Conservation (phyloP, 1,140 invertebrate genomes). For the Drosophila sturtevanti region DNA sequence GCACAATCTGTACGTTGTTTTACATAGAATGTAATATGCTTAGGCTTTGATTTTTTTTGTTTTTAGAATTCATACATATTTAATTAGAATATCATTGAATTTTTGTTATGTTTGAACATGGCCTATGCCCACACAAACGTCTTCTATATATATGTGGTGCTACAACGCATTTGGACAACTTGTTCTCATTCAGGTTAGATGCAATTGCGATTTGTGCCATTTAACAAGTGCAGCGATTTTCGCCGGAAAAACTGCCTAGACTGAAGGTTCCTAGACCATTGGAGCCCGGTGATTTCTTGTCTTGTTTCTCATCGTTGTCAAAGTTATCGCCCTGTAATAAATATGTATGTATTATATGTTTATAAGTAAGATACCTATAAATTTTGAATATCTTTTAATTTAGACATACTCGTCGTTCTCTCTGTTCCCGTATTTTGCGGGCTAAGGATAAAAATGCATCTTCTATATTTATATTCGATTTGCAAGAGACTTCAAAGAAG, state of each 20-base stretch:
- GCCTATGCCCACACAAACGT: constrained; percentile 38
- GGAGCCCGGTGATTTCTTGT: constrained; percentile 82
- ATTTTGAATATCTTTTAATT: not conserved
- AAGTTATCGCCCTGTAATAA: constrained; percentile 78
- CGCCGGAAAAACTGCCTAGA: constrained; percentile 75
- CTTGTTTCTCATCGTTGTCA: constrained; percentile 78
- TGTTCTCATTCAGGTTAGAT: constrained; percentile 44
- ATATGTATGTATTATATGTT: constrained; percentile 1
- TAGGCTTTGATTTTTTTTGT: not conserved
- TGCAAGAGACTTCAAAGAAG: constrained; percentile 96
- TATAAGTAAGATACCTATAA: not conserved
- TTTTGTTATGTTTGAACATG: constrained; percentile 6
- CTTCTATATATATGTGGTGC: constrained; percentile 36
- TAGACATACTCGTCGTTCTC: constrained; percentile 87
- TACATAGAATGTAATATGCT: constrained; percentile 20
- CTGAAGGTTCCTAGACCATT: constrained; percentile 81
- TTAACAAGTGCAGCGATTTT: constrained; percentile 82
- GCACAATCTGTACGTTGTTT: constrained; percentile 69
- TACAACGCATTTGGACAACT: constrained; percentile 60
- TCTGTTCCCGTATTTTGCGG: constrained; percentile 90
- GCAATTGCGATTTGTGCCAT: constrained; percentile 11
- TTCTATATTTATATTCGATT: constrained; percentile 95
- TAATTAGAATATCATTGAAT: constrained; percentile 29
- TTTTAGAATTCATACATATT: not conserved
- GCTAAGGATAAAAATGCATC: constrained; percentile 92